Percentiles rank a stretch among this genome's conserved stretches.
These are phyloP conservation scores for Eupithecia vulgata DNA, from an alignment of 2,888 invertebrate genomes.

Conservation along the genomic window DNA sequence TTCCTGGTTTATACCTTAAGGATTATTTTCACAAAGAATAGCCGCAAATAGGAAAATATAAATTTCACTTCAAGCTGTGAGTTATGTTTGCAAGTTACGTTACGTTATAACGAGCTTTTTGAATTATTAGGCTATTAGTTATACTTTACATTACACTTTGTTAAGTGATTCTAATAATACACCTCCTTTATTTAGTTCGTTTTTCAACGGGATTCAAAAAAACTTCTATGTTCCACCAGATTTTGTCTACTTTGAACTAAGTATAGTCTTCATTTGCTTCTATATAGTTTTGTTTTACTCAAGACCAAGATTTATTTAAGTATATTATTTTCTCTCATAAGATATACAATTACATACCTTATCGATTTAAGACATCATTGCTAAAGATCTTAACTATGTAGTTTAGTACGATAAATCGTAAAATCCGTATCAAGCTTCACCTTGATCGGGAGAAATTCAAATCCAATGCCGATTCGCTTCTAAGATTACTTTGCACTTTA, in stretches of 20 bases:
- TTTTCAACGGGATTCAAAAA: too few species aligned
- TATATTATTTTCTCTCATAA: too few species aligned
- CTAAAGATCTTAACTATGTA: background rate
- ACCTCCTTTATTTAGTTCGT: background rate
- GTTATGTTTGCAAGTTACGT: background rate
- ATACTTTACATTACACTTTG: background rate
- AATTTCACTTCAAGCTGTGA: conserved; percentile 1
- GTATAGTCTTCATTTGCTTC: background rate
- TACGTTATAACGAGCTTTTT: background rate
- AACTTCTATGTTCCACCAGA: background rate
- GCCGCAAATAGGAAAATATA: conserved; percentile 4
- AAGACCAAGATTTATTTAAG: too few species aligned
- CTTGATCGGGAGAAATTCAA: conserved; percentile 1
- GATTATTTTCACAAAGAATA: background rate
- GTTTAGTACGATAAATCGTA: background rate
- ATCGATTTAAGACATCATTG: background rate
- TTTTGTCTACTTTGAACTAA: background rate
- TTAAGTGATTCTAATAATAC: background rate
- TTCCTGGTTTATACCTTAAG: too few species aligned
- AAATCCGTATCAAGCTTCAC: background rate
- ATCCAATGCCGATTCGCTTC: background rate
- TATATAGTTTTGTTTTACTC: background rate
- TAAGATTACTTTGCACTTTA: background rate
- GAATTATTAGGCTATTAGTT: background rate
- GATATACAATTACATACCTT: background rate